Evolutionary conservation across 2,888 invertebrate species (phyloP).

Genomic region (Dilophus febrilis): DNA sequence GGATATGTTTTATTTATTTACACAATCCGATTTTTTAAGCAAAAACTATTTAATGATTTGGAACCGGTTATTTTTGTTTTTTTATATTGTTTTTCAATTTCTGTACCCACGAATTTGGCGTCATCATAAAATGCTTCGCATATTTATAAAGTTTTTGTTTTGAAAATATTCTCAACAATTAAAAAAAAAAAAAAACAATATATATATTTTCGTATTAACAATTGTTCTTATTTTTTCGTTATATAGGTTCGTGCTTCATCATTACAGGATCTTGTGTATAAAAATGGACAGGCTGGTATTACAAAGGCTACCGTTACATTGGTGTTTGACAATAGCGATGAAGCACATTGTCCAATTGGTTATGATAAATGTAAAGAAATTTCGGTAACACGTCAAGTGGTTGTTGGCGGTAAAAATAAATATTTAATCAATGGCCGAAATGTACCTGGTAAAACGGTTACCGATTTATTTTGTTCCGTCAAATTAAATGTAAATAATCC

Average conservation of each 20-base stretch:
- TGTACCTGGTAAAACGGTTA: constrained; percentile 77
- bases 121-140: too few species aligned
- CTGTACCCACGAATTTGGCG: too few species aligned
- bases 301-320: constrained; percentile 92
- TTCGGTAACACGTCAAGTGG: constrained; percentile 74
- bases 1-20: too few species aligned
- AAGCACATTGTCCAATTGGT: constrained; percentile 67
- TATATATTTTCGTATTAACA: too few species aligned
- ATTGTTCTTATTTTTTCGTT: too few species aligned
- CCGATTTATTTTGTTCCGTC: constrained; percentile 90
- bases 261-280: constrained; percentile 92
- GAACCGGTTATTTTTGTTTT: too few species aligned
- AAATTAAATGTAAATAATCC: constrained; percentile 98
- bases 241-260: constrained; percentile 76
- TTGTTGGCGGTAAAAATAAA: constrained; percentile 71
- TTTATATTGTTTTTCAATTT: too few species aligned
- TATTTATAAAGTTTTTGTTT: too few species aligned
- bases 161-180: too few species aligned
- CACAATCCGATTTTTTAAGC: too few species aligned
- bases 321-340: constrained; percentile 82
- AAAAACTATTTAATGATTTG: too few species aligned
- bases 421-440: constrained; percentile 87
- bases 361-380: constrained; percentile 86
- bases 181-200: too few species aligned
- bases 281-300: constrained; percentile 90